Evolutionary conservation across 2,113 vertebrate genomes (phyloP).

Genomic region (Zeus faber): DNA sequence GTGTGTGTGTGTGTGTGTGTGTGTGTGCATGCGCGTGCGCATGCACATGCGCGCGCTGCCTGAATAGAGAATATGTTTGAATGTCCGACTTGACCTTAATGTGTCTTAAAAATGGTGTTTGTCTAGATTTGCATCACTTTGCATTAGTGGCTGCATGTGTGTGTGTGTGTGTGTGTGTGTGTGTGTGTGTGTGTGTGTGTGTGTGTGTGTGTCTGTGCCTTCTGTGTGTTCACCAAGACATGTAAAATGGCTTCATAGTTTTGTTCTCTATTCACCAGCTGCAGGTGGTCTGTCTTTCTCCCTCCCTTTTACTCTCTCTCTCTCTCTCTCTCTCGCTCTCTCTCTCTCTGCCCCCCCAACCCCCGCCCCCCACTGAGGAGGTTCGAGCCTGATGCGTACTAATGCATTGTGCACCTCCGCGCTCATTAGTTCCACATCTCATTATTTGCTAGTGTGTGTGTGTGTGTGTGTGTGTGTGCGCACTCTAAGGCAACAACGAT

Average conservation of each 20-base stretch:
- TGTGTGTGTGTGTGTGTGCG: no score
- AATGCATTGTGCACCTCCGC: conserved; percentile 53
- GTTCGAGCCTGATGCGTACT: conserved; percentile 42
- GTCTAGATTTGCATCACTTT: no score
- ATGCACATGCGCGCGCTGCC: neutral
- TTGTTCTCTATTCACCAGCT: conserved; percentile 41
- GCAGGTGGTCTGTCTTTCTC: conserved; percentile 57
- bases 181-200: conserved; percentile 1
- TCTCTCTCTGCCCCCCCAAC: neutral
- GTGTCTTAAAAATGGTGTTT: no score
- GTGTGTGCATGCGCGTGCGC: neutral
- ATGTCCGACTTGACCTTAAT: no score
- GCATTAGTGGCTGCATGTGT: neutral
- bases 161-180: neutral
- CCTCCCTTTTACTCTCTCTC: no score
- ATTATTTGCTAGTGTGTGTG: no score
- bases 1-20: neutral
- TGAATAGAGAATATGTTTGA: no score
- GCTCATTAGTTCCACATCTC: conserved; percentile 59
- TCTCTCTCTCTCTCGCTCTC: no score
- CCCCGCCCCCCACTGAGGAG: conserved; percentile 25
- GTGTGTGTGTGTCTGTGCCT: neutral
- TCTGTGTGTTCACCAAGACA: neutral
- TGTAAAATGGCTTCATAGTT: conserved; percentile 25
- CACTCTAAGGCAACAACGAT: no score